These are phyloP conservation scores for Vidua chalybeata DNA, from an alignment of 2,113 vertebrate species.

Conservation along the genomic window DNA sequence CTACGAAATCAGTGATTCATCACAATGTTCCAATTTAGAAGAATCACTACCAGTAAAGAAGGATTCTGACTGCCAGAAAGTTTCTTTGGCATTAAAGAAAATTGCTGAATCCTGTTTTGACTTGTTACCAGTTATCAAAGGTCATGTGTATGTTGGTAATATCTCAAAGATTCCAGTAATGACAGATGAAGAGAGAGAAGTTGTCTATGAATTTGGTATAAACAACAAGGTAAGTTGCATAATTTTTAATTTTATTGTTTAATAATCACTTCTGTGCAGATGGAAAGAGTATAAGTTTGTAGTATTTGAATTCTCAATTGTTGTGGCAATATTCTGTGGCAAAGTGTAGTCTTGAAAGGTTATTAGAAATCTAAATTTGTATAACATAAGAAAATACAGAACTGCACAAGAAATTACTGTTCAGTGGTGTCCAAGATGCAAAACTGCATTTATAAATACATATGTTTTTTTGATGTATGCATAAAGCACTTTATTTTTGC, in stretches of 20 bases:
- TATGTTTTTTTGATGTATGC: not conserved
- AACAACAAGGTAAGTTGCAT: conserved; percentile 76
- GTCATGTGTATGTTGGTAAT: conserved; percentile 82
- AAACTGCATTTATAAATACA: not conserved
- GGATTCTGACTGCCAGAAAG: conserved; percentile 32
- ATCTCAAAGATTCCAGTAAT: conserved; percentile 85
- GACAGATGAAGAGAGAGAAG: conserved; percentile 89
- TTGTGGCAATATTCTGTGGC: not conserved
- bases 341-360: not conserved
- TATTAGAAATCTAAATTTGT: not conserved
- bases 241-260: not conserved
- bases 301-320: not conserved
- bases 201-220: conserved; percentile 82
- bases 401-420: not conserved
- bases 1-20: not conserved
- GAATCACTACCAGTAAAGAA: not conserved
- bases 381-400: not conserved
- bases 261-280: not conserved
- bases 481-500: not conserved
- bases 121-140: conserved; percentile 86
- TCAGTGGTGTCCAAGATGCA: not conserved
- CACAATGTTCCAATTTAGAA: not conserved
- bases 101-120: conserved; percentile 83
- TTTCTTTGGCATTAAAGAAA: conserved; percentile 76
- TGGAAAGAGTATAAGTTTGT: not conserved